These are phyloP conservation scores for Okamejei kenojei DNA, from an alignment of 2,797 vertebrate genomes.

Conservation along the genomic window DNA sequence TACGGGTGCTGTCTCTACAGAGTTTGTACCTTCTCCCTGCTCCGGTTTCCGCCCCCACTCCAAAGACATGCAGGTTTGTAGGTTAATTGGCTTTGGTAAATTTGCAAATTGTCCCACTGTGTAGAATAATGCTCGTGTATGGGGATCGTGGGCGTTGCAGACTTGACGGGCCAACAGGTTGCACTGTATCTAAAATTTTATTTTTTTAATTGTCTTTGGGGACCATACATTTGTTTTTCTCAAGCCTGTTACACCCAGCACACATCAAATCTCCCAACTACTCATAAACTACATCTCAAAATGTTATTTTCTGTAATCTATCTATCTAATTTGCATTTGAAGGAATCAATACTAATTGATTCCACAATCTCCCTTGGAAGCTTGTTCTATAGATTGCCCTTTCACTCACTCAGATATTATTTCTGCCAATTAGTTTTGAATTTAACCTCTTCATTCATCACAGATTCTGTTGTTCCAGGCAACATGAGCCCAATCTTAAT, in stretches of 20 bases:
- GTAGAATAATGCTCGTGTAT: too few relatives aligned
- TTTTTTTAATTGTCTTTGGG: too few relatives aligned
- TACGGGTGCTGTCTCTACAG: too few relatives aligned
- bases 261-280: background rate
- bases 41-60: too few relatives aligned
- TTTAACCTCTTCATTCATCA: background rate
- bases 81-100: too few relatives aligned
- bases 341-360: background rate
- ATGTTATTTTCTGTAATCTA: background rate
- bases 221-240: too few relatives aligned
- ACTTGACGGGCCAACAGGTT: too few relatives aligned
- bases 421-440: background rate
- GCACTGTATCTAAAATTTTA: too few relatives aligned
- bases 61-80: too few relatives aligned
- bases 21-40: too few relatives aligned
- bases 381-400: background rate
- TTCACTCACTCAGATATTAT: background rate
- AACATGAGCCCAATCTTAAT: background rate
- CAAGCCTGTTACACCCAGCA: background rate
- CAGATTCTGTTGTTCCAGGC: background rate
- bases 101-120: too few relatives aligned
- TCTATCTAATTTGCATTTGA: background rate
- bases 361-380: background rate
- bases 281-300: background rate
- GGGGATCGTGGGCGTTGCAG: too few relatives aligned